Base-by-base conservation (phyloP, 2,797 vertebrate species). In the Clarias pachynema region DNA sequence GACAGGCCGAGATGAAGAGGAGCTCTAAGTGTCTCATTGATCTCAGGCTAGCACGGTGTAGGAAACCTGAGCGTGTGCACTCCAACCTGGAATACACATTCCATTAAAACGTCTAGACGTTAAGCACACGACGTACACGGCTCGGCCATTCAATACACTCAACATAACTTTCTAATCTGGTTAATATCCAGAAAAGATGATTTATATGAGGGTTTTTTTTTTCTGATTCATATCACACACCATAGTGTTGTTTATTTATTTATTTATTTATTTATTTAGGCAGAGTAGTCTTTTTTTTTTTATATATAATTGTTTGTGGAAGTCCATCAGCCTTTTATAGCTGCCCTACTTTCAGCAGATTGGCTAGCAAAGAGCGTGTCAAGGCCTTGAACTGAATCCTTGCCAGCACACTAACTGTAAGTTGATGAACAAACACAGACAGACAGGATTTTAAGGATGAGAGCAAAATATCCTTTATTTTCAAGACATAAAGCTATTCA, bases 241-340 rank as follows among this genome's bases (percentile, higher is more conserved):
- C 34, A 20, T 10, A 34, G 4, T 8, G 4, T 4, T 31, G 8
- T 53, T 68, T 65, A 3, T 72, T 72, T 56, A 18, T 56, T 49
- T 59, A 60, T 62, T 20, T 60, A 12, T 12, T 82, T 18, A 15
- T 70, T 20, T 85, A 24, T 81, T 63, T 79, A 82, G 26, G 26
- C 57, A 40, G 57, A 40, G 34, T 37, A 49, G 53, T 4, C 31
- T 4, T 24, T 31, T 75, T 37, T 44, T 49, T 74, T 40, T 4
- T 57, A n/a, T n/a, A n/a, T 5, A 15, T 31, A 31, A 31, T n/a
- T 75, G 29, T 44, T 49, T 49, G 2, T 49, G 91, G 89, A 89
- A 90, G 90, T 90, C 88, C 89, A 86, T 91, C 89, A 90, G 93
- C 91, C 93, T 93, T 91, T 92, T 91, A 91, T 92, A 91, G 91